Conservation (phyloP, 2,888 invertebrate genomes). For the Drosophila aldrichi region DNA sequence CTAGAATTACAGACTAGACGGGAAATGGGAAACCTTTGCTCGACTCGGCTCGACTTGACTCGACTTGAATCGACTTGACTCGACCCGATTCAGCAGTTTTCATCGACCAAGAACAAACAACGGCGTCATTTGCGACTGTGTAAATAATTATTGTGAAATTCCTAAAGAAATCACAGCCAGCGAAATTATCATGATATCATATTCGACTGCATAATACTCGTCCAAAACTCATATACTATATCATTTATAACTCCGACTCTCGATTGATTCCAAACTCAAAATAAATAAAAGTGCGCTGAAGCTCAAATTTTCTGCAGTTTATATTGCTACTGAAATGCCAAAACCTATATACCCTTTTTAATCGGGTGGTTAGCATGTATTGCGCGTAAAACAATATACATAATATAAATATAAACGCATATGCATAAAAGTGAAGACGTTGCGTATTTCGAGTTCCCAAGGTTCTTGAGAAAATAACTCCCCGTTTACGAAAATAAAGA, state of each 20-base stretch:
- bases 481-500: neutral
- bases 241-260: too few species aligned
- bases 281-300: too few species aligned
- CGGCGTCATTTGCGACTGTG: constrained; percentile 11
- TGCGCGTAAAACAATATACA: neutral
- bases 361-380: neutral
- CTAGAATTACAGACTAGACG: constrained; percentile 23
- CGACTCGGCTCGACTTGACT: neutral
- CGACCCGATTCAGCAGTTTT: constrained; percentile 8
- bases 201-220: neutral
- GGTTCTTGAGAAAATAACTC: constrained; percentile 11
- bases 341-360: neutral
- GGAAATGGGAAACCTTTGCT: constrained; percentile 13
- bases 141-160: constrained; percentile 40
- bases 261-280: too few species aligned
- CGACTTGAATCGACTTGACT: neutral
- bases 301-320: too few species aligned
- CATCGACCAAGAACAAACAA: neutral
- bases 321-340: neutral
- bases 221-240: too few species aligned
- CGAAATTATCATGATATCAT: neutral
- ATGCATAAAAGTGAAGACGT: constrained; percentile 15
- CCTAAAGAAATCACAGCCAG: constrained; percentile 24
- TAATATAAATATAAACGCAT: constrained; percentile 9
- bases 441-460: constrained; percentile 9